Evolutionary conservation across 2,113 vertebrate species (phyloP).

Genomic region (Oncorhynchus tshawytscha): DNA sequence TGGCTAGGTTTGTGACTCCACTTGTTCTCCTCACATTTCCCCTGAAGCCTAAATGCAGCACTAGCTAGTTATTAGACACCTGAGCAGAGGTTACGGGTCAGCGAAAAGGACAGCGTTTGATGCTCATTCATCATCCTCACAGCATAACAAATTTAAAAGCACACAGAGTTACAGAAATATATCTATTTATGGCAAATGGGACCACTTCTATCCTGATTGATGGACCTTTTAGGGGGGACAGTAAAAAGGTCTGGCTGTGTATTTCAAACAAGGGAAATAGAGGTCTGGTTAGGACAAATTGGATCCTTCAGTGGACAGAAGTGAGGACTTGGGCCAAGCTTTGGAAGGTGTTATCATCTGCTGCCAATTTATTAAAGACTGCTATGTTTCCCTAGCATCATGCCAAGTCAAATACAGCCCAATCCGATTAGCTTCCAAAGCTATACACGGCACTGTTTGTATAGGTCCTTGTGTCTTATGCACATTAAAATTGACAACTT

Average conservation of each 20-base stretch:
- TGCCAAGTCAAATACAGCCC: not conserved
- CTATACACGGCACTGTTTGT: not conserved
- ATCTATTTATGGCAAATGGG: not conserved
- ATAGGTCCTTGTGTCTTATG: not conserved
- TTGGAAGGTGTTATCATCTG: not conserved
- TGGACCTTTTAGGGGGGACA: too few relatives aligned
- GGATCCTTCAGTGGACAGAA: not conserved
- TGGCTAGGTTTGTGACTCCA: not conserved
- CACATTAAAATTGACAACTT: not conserved
- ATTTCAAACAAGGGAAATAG: not conserved
- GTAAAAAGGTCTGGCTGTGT: not conserved
- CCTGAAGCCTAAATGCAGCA: not conserved
- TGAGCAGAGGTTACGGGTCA: not conserved
- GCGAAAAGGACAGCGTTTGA: not conserved
- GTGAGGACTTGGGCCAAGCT: not conserved
- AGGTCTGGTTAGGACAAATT: not conserved
- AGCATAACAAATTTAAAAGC: not conserved
- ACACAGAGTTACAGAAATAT: not conserved
- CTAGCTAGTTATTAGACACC: not conserved
- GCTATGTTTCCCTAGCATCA: not conserved
- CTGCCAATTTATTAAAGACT: not conserved
- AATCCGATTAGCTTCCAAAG: not conserved
- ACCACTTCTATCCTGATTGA: not conserved
- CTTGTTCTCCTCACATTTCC: not conserved
- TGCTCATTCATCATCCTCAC: not conserved